A percentile compares a stretch with the other conserved stretches of the same genome.
Conservation (phyloP, 2,797 vertebrate species). For the Chaetodon trifasciatus region DNA sequence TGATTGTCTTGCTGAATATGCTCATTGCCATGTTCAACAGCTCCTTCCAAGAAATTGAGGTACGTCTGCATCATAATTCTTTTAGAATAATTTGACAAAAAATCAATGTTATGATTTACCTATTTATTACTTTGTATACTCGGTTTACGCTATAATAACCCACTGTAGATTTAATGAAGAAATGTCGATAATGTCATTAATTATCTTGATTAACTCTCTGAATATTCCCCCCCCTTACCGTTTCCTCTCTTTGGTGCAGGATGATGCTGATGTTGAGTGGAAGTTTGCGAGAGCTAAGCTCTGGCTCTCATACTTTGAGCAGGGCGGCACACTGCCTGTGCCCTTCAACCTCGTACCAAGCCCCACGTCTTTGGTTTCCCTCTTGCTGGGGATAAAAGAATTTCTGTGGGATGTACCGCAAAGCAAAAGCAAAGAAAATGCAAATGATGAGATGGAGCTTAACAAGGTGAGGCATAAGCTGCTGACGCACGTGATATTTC, state of each 20-base stretch:
- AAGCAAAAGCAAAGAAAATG: conserved; percentile 47
- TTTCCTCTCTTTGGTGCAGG: conserved; percentile 79
- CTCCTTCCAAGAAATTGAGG: conserved; percentile 99
- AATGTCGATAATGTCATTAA: neutral
- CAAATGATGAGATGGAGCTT: conserved; percentile 71
- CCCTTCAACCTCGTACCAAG: conserved; percentile 96
- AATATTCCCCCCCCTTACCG: neutral
- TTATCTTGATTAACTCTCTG: neutral
- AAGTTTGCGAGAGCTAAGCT: conserved; percentile 97
- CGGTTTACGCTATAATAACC: too few relatives aligned
- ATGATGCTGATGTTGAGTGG: conserved; percentile 97
- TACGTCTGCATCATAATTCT: conserved; percentile 58
- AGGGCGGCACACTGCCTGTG: conserved; percentile 92
- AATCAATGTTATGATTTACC: neutral
- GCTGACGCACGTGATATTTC: neutral
- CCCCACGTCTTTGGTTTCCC: conserved; percentile 87
- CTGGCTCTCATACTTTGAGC: conserved; percentile 96
- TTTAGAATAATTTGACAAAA: neutral
- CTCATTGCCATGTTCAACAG: conserved; percentile 99
- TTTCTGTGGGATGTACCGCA: conserved; percentile 49
- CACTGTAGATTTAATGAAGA: neutral
- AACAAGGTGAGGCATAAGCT: conserved; percentile 69
- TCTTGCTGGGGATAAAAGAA: conserved; percentile 64
- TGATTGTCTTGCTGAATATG: conserved; percentile 98
- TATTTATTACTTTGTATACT: neutral